Evolutionary conservation across 2,113 vertebrate species (phyloP).

Genomic region (Fulica atra): DNA sequence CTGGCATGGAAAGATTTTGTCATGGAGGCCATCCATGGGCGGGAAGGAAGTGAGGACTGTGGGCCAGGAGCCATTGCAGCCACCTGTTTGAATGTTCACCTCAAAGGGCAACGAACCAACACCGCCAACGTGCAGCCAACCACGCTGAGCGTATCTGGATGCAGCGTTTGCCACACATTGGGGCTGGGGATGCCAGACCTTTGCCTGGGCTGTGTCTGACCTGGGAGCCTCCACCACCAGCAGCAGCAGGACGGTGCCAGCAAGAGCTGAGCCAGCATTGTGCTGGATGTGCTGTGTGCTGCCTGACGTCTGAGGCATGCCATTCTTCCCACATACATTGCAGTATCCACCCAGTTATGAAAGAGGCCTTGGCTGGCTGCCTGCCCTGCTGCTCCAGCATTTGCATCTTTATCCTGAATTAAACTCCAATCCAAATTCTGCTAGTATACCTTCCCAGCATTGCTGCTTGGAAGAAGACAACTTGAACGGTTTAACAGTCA

Average conservation of each 20-base stretch:
- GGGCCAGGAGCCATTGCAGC: neutral
- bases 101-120: neutral
- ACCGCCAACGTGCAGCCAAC: fast-evolving
- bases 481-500: neutral
- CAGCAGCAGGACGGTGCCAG: neutral
- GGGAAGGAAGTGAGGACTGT: neutral
- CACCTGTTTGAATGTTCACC: neutral
- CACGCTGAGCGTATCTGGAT: neutral
- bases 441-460: neutral
- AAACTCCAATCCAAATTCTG: constrained; percentile 5
- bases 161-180: neutral
- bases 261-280: neutral
- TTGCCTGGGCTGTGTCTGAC: neutral
- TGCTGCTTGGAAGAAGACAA: neutral
- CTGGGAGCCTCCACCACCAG: neutral
- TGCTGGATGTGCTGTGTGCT: constrained; percentile 1
- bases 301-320: constrained; percentile 24
- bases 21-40: neutral
- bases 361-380: constrained; percentile 58
- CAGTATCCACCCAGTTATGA: constrained; percentile 54
- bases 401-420: constrained; percentile 59
- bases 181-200: neutral
- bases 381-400: constrained; percentile 24
- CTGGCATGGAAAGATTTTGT: constrained; percentile 19
- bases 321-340: constrained; percentile 57